Conservation (phyloP, 2,888 invertebrate species). For the Eudiplozoon nipponicum region DNA sequence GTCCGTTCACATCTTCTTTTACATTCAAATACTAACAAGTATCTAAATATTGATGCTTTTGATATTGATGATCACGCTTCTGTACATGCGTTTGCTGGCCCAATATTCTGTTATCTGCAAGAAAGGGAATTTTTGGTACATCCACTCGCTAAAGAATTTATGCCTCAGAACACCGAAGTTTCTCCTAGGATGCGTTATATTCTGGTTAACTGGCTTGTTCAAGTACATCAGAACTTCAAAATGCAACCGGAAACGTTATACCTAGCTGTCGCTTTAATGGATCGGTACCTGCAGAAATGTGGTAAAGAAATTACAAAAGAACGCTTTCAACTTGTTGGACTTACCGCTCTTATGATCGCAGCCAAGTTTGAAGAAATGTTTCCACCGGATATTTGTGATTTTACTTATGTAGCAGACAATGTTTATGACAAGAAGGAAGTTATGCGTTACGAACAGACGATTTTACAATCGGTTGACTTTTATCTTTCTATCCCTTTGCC, state of each 20-base stretch:
- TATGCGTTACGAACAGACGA: slow-evolving; percentile 45
- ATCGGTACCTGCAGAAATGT: slow-evolving; percentile 40
- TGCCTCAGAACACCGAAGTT: slow-evolving; percentile 18
- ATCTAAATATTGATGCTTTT: no score
- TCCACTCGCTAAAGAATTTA: no score
- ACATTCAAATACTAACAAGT: no score
- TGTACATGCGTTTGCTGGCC: no score
- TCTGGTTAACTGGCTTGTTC: slow-evolving; percentile 23
- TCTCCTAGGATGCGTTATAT: slow-evolving; percentile 21
- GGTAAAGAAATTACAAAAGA: slow-evolving; percentile 4
- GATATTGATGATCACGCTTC: no score
- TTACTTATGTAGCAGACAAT: slow-evolving; percentile 58
- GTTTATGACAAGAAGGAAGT: slow-evolving; percentile 48
- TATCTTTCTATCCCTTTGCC: slow-evolving; percentile 53
- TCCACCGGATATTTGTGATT: slow-evolving; percentile 51
- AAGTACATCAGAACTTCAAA: slow-evolving; percentile 50
- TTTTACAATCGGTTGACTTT: slow-evolving; percentile 43
- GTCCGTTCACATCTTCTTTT: no score
- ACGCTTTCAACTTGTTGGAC: slow-evolving; percentile 51
- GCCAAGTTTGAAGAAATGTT: slow-evolving; percentile 77
- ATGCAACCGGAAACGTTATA: slow-evolving; percentile 57
- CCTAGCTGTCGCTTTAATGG: slow-evolving; percentile 51
- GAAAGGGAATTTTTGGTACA: no score
- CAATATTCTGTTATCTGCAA: no score
- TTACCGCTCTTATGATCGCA: slow-evolving; percentile 56